phyloP scores from a whole-genome alignment of 1,140 invertebrate species.

The Xylocopa sonorina region DNA sequence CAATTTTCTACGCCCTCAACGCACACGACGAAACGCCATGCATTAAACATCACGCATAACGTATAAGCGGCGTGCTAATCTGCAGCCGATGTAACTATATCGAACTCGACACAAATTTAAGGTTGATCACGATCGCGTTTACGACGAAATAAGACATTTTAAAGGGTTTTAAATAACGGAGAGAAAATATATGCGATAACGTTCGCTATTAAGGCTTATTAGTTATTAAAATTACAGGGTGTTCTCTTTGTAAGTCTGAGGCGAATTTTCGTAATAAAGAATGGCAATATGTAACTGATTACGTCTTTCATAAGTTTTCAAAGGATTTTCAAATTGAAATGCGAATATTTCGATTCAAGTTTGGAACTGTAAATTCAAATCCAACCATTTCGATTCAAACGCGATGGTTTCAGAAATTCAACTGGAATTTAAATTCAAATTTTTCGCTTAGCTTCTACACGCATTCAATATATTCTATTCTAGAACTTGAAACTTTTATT shows the following conservation, averaged over 20 bases:
- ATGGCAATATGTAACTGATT: too few species aligned
- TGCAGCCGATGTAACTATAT: conserved; percentile 39
- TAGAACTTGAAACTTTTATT: too few species aligned
- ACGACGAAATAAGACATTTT: not conserved
- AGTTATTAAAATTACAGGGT: too few species aligned
- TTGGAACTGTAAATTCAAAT: too few species aligned
- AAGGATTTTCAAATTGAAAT: not conserved
- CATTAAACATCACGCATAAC: conserved; percentile 64
- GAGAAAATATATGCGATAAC: too few species aligned
- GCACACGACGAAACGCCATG: conserved; percentile 58
- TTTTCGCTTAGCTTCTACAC: too few species aligned
- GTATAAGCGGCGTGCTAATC: conserved; percentile 54
- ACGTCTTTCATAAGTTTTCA: too few species aligned
- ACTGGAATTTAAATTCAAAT: too few species aligned
- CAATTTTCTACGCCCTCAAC: conserved; percentile 62
- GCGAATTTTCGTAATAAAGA: too few species aligned
- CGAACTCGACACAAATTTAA: conserved; percentile 28
- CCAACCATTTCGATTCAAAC: not conserved
- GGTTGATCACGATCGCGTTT: not conserved
- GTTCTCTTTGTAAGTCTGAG: too few species aligned
- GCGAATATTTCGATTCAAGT: not conserved
- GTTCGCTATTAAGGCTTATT: too few species aligned
- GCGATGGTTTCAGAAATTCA: not conserved
- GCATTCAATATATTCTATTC: too few species aligned
- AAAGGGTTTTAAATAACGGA: not conserved